A percentile compares a stretch with the other conserved stretches of the same genome.
Conservation (phyloP, 2,797 vertebrate species). For the Mormyrus proboscirostris region DNA sequence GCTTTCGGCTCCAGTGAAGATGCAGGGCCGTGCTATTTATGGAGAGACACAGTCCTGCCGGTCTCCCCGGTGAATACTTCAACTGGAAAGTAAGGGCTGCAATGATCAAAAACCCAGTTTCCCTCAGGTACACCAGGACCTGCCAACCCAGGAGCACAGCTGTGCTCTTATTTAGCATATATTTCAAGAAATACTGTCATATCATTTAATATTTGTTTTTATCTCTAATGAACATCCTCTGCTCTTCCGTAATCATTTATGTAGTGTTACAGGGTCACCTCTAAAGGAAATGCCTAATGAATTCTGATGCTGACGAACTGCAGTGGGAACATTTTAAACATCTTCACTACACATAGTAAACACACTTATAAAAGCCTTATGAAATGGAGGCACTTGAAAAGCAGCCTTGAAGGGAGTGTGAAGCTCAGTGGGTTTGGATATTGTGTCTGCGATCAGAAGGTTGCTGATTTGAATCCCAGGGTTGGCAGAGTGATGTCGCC, state of each 20-base stretch:
- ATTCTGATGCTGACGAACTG: background rate
- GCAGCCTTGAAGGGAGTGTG: background rate
- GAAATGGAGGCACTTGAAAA: background rate
- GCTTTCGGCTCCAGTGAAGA: background rate
- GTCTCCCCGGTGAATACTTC: background rate
- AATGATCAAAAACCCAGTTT: background rate
- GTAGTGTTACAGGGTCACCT: background rate
- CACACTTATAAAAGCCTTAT: background rate
- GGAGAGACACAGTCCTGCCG: background rate
- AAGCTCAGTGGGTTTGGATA: background rate
- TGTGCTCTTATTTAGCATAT: background rate
- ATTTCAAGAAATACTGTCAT: background rate
- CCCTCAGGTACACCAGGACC: background rate
- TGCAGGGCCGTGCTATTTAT: background rate
- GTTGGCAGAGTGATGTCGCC: background rate
- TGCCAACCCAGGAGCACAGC: background rate
- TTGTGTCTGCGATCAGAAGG: background rate
- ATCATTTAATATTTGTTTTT: conserved; percentile 7
- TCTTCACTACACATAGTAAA: background rate
- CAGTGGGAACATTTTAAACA: background rate
- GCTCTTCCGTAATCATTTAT: background rate
- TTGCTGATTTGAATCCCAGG: background rate
- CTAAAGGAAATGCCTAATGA: background rate
- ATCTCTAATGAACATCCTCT: background rate
- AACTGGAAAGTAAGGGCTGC: background rate